Percentiles rank a stretch among this genome's conserved stretches.
Conservation (phyloP, 1,140 invertebrate species). For the Amyelois transitella region DNA sequence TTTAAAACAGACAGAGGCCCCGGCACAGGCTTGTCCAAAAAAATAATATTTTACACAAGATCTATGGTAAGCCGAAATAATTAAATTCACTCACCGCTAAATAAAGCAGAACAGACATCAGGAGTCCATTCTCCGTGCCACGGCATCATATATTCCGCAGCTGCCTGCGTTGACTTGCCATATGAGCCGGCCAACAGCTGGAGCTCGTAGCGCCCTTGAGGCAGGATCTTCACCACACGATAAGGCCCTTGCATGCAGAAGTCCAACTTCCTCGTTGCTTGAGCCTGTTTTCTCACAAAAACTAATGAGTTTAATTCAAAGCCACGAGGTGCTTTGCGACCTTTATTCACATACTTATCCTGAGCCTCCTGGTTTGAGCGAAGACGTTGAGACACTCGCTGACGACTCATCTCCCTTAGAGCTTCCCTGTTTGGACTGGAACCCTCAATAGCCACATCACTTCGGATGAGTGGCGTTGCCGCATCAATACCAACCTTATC, state of each 20-base stretch:
- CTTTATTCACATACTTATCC: slow-evolving; percentile 4
- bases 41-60: no score
- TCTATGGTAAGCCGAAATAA: no score
- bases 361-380: background rate
- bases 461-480: slow-evolving; percentile 3
- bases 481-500: slow-evolving; percentile 28
- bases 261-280: slow-evolving; percentile 11
- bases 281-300: slow-evolving; percentile 11
- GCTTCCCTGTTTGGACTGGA: slow-evolving; percentile 7
- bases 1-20: no score
- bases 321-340: background rate
- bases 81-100: no score
- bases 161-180: slow-evolving; percentile 16
- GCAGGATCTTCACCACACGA: slow-evolving; percentile 6
- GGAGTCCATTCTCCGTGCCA: no score
- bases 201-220: slow-evolving; percentile 15
- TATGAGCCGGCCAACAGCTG: slow-evolving; percentile 11
- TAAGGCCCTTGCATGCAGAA: slow-evolving; percentile 12
- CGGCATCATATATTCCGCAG: no score
- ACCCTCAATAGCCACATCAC: slow-evolving; percentile 9
- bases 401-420: background rate
- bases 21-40: no score
- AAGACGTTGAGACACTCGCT: background rate
- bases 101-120: no score
- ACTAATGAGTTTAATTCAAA: slow-evolving; percentile 4